Evolutionary conservation across 1,140 invertebrate genomes (phyloP), one percentile per base, ranked within the genome.

Genomic region (Lucilia sericata): DNA sequence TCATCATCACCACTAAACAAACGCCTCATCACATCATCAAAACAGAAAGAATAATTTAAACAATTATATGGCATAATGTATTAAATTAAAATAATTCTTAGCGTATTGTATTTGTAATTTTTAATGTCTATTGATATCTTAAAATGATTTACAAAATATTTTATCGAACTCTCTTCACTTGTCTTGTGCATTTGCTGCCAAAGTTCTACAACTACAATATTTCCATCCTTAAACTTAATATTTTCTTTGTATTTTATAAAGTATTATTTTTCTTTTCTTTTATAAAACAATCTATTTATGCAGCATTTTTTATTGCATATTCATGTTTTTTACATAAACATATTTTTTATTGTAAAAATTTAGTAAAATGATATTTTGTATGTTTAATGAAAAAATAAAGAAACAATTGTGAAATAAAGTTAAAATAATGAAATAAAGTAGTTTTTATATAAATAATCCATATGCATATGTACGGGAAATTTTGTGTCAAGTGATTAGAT

Each of bases 1-100:
- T 75, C 87, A 89, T 74, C 88, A 89, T 81, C 88, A 88, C 34
- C 85, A 87, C 25, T n/a, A 34, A 19, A 9, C 36, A 42, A 5
- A 21, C n/a, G 34, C 34, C 9, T 76, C 83, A 55, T 19, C 49
- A 19, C 65, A 10, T 30, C 60, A 65, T 42, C 60, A 17, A 25
- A 14, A 10, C 21, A 83, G 25, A 42, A 60, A 51, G 1, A 2
- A 30, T 55, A 60, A 49, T 55, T n/a, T 65, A 36, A 60, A 60
- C 17, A 34, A 34, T 30, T 30, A 30, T 36, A 30, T 78, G 30
- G 14, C 42, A 12, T 36, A 34, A 12, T 34, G 42, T 78, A n/a
- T 42, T 78, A 70, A 42, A 42, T 2, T 42, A 42, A 30, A 82
- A 70, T 17, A 82, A 65, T 42, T 19, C 2, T 60, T 83, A 74